Base-by-base conservation (phyloP, 2,797 vertebrate genomes). In the Brachyrhaphis roseni region DNA sequence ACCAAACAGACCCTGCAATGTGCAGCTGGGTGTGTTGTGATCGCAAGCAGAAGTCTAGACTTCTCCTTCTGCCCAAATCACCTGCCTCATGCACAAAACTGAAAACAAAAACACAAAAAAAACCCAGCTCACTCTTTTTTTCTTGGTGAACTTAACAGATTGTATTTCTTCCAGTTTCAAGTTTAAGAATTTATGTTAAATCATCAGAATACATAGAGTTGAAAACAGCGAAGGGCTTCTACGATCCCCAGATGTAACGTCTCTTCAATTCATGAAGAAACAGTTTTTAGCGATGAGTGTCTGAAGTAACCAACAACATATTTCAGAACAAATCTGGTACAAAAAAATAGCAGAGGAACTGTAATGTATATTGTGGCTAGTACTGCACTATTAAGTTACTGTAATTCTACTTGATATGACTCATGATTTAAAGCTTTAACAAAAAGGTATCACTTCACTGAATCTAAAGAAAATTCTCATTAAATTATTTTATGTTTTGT, bases 1-100 rank as follows among this genome's bases (percentile, higher is more conserved):
- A 82, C 82, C 45, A 64, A 84, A 88, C 92, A 91, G 88, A 71
- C 90, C 91, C 90, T 82, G 77, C 41, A 45, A 45, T 5, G 15
- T 76, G 46, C 80, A 89, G 80, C 84, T 84, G 87, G 84, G 80
- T 83, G 80, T 76, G 85, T 81, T 86, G 74, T 68, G 70, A 84
- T 76, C 46, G 1, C 43, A 78, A 71, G 72, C 53, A 1, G 6
- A 80, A 74, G 82, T 45, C 55, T 75, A 28, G 2, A 57, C 68
- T 59, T 8, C 34, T 59, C 85, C 46, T 41, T 81, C 57, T 68
- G 78, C 76, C 68, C 74, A 84, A 46, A 84, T 13, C 45, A n/a
- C 6, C 41, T 11, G 31, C 31, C 23, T 51, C 23, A 4, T 26
- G 20, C 23, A 47, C 41, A 64, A 23, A 64, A 26, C 13, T 7